Percentiles rank a stretch among this genome's conserved stretches.
phyloP scores from a whole-genome alignment of 2,888 invertebrate species.

The Acanthosepion lycidas region DNA sequence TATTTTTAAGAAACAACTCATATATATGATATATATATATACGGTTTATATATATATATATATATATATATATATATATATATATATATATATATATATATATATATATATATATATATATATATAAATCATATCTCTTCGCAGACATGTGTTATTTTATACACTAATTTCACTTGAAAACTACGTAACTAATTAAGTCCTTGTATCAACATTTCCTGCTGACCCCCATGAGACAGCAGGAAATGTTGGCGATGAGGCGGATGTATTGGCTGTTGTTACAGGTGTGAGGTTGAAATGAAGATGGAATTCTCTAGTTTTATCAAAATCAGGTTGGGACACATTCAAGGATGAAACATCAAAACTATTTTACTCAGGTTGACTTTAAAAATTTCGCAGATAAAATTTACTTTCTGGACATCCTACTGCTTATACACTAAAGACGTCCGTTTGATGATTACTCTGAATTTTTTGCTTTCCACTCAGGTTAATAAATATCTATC shows the following conservation, averaged over 20 bases:
- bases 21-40: background rate
- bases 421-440: no score
- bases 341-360: background rate
- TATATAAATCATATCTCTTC: background rate
- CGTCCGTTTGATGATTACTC: no score
- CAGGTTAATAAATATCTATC: no score
- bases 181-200: constrained; percentile 34
- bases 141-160: background rate
- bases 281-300: constrained; percentile 34
- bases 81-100: background rate
- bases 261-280: background rate
- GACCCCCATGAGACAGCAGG: background rate
- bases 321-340: background rate
- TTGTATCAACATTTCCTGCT: background rate
- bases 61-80: background rate
- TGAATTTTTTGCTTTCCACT: no score
- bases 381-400: background rate
- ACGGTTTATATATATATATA: background rate
- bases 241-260: background rate
- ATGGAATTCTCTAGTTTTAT: background rate
- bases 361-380: background rate
- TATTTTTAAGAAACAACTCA: background rate
- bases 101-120: background rate
- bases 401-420: no score
- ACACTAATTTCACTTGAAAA: constrained; percentile 13